Conservation (phyloP, 2,888 invertebrate genomes). For the Piscicola geometra region DNA sequence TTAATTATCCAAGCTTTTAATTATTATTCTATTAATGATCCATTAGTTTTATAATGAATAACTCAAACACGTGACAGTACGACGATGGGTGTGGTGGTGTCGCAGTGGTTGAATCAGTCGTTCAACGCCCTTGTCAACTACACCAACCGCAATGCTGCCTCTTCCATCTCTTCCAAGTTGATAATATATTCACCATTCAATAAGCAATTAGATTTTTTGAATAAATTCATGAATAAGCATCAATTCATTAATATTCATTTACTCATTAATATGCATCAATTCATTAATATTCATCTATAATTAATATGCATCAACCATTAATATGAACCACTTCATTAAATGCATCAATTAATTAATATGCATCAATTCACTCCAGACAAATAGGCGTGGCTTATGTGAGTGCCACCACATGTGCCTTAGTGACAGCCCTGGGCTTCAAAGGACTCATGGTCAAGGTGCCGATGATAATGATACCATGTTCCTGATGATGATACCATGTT, state of each 20-base stretch:
- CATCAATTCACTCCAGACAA: slow-evolving; percentile 47
- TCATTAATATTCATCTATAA: no score
- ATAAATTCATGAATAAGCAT: neutral
- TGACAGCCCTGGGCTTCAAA: slow-evolving; percentile 81
- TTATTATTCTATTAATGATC: no score
- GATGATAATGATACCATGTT: no score
- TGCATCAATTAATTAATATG: no score
- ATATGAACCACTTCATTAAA: no score
- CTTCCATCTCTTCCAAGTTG: slow-evolving; percentile 47
- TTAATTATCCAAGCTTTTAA: no score
- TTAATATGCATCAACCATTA: no score
- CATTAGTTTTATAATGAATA: no score
- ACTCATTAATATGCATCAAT: no score
- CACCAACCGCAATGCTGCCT: slow-evolving; percentile 72
- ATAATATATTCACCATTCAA: slow-evolving; percentile 1
- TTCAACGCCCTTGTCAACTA: slow-evolving; percentile 98
- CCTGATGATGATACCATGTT: no score
- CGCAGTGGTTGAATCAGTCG: slow-evolving; percentile 96
- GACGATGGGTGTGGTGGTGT: slow-evolving; percentile 77
- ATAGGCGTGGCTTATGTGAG: slow-evolving; percentile 78
- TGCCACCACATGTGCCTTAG: slow-evolving; percentile 80
- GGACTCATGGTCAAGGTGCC: slow-evolving; percentile 67
- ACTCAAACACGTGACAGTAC: no score
- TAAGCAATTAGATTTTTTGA: neutral
- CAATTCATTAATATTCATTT: neutral